Base-by-base conservation (phyloP, 1,140 invertebrate genomes). In the Dinoponera quadriceps region DNA sequence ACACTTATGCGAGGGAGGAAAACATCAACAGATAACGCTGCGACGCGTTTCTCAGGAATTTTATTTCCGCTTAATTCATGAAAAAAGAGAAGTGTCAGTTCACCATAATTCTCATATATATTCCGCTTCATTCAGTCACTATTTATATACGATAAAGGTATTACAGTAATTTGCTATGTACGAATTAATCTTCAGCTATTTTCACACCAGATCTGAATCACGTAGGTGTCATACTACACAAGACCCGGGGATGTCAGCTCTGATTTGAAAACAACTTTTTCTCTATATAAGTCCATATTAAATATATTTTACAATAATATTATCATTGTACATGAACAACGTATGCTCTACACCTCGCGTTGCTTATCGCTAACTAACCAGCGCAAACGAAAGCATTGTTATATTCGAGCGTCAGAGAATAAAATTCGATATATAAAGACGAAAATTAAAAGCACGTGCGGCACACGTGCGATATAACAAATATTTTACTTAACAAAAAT, bases 301-400 rank as follows among this genome's bases (percentile, higher is more conserved):
- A 93, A 93, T 93, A 94, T 93, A 93, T 93, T 93, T 93, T 93
- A 93, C 92, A 93, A 93, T 93, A 93, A 93, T 93, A 92, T 93
- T 93, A 93, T 92, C 91, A 93, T 93, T 93, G 92, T 94, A 94
- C 92, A 93, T 93, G 93, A 93, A 93, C 93, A 93, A 93, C 89
- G 77, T 94, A 93, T 92, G 91, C 88, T 93, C 91, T 91, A 93
- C 91, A 92, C 90, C 90, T 91, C 85, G 63, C 82, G 75, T 88
- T 85, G 87, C 78, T 80, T 85, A 87, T 90, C 89, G 89, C 59
- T 74, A 82, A 85, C 83, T 85, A 90, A 90, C 75, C 90, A 92
- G 89, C 90, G 86, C 86, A 89, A 78, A 66, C 38, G 69, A 16
- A 55, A 66, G 27, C 68, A 51, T 71, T 48, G 55, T 85, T 82